phyloP scores from a whole-genome alignment of 1,140 invertebrate genomes.

The Musca domestica region DNA sequence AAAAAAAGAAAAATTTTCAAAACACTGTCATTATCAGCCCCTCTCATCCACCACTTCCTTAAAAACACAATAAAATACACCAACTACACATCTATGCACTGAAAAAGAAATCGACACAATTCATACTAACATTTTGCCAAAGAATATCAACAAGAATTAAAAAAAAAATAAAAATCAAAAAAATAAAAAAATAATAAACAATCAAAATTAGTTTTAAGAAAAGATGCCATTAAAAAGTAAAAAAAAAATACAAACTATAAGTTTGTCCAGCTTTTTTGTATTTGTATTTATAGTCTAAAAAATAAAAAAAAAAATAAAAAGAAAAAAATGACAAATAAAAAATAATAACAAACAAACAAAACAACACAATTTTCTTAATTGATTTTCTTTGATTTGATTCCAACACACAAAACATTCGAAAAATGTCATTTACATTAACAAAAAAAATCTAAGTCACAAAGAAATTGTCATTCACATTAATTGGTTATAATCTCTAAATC shows the following conservation, averaged over 20 bases:
- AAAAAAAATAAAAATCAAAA: background rate
- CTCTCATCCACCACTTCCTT: too few relatives aligned
- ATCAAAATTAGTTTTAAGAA: background rate
- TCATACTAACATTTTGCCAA: slow-evolving; percentile 16
- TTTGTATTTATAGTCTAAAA: background rate
- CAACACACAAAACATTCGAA: too few relatives aligned
- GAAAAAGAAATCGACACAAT: too few relatives aligned
- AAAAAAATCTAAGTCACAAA: too few relatives aligned
- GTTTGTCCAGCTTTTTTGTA: slow-evolving; percentile 9
- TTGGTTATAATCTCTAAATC: too few relatives aligned
- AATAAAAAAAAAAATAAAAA: background rate
- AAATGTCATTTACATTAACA: too few relatives aligned
- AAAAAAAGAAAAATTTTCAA: too few relatives aligned
- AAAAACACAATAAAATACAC: too few relatives aligned
- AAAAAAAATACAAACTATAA: background rate
- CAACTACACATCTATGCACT: too few relatives aligned
- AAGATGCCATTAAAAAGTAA: background rate
- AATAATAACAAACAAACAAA: background rate
- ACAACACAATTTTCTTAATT: background rate
- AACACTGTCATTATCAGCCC: too few relatives aligned
- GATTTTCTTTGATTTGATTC: background rate
- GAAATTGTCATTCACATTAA: too few relatives aligned
- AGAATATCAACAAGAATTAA: slow-evolving; percentile 4
- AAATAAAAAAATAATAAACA: slow-evolving; percentile 5
- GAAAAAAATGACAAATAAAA: background rate